These are phyloP conservation scores for Schizaphis graminum DNA, from an alignment of 2,888 invertebrate species.

Conservation along the genomic window DNA sequence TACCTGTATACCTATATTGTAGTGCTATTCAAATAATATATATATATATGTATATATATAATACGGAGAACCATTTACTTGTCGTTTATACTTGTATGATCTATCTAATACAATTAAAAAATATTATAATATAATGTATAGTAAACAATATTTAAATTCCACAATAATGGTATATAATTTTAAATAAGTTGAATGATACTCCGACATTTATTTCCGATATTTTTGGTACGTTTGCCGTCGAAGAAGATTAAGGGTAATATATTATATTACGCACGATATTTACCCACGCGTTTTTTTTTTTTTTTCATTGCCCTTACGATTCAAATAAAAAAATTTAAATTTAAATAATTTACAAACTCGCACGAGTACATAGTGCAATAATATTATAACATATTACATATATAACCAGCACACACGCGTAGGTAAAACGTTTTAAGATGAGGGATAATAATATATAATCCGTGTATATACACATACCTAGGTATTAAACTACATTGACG, in stretches of 20 bases:
- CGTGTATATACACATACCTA: neutral
- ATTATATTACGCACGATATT: neutral
- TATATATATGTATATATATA: neutral
- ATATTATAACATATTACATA: neutral
- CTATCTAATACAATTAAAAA: neutral
- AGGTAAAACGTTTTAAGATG: neutral
- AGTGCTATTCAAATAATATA: neutral
- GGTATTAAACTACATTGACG: neutral
- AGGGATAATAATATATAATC: constrained; percentile 2
- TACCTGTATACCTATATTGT: constrained; percentile 22
- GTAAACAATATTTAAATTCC: neutral
- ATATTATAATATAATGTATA: constrained; percentile 4
- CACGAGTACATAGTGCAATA: neutral
- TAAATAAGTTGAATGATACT: neutral
- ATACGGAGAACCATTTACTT: constrained; percentile 12
- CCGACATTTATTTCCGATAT: neutral
- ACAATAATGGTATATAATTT: neutral
- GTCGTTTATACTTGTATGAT: neutral
- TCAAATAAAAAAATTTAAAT: neutral
- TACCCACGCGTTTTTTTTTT: neutral
- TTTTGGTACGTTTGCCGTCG: neutral
- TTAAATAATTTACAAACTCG: neutral
- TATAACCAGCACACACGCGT: neutral
- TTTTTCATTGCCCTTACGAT: neutral
- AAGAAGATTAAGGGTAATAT: neutral